These are phyloP conservation scores for Zhengitettix transpicula DNA, from an alignment of 2,888 invertebrate species.

Conservation along the genomic window DNA sequence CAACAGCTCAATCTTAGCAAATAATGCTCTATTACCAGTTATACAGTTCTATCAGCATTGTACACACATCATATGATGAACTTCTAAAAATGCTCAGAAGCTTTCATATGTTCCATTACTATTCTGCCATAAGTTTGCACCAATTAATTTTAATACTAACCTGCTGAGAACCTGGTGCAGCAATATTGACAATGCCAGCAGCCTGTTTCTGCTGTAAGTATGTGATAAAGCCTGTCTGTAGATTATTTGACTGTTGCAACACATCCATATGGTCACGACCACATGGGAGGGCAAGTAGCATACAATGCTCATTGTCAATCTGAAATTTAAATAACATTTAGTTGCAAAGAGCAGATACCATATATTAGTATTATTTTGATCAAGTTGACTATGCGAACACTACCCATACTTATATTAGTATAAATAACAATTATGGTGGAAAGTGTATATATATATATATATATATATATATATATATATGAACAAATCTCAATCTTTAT, in stretches of 20 bases:
- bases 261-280: conserved; percentile 90
- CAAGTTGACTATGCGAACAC: too few species aligned
- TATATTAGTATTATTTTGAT: not conserved
- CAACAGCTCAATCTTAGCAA: too few species aligned
- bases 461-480: too few species aligned
- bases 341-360: not conserved
- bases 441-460: too few species aligned
- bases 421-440: too few species aligned
- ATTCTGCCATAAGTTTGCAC: not conserved
- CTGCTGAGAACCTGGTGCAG: conserved; percentile 76
- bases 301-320: conserved; percentile 92
- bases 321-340: conserved; percentile 25
- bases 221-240: conserved; percentile 84
- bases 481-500: too few species aligned
- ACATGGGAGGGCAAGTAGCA: conserved; percentile 87
- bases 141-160: conserved; percentile 27
- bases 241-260: conserved; percentile 76
- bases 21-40: too few species aligned
- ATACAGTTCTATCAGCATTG: too few species aligned
- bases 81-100: too few species aligned
- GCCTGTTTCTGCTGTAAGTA: conserved; percentile 95
- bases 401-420: too few species aligned
- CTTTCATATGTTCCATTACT: not conserved
- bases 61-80: too few species aligned
- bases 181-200: conserved; percentile 94